Base-by-base conservation (phyloP, 1,140 invertebrate species). In the Diabrotica virgifera region DNA sequence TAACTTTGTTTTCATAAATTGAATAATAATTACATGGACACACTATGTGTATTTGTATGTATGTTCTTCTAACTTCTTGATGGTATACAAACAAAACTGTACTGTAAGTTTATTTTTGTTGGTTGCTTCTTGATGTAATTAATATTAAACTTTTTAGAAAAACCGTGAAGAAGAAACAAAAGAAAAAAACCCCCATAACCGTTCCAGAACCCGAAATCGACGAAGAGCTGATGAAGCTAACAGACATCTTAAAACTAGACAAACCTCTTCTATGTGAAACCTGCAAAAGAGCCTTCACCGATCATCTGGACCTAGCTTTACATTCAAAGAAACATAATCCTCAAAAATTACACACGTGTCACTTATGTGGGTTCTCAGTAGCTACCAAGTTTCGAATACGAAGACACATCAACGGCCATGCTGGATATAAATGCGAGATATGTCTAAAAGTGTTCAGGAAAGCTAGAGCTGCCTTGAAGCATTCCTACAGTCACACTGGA, bases 401-500 rank as follows among this genome's bases (percentile, higher is more conserved):
- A 38, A 36, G 60, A 54, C 60, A 62, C 11, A 53, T 62, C 7
- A 35, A 54, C 11, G 52, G 24, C 40, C 60, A 62, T 36, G 8
- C 35, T 9, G 60, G 60, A 12, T 62, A 62, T 52, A 37, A 40
- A 40, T 62, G 60, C 14, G 24, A 54, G 12, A 37, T 62, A n/a
- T 62, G 60, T 50, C 37, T 38, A 6, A 62, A 62, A 12, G 14
- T 36, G 10, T 62, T 62, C 60, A 53, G 46, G n/a, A 36, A 46
- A 38, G 24, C 36, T 2, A 2, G 13, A 8, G 54, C 37, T 3
- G 62, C 62, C 6, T 12, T 57, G 11, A 56, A 57, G 5, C 53
- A 63, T 57, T 57, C 54, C 38, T 63, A 63, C 37, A 46, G 85
- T 36, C 86, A 88, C 77, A 86, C 84, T 0, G 85, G 86, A 0